Evolutionary conservation across 2,113 vertebrate species (phyloP), one percentile per base, ranked within the genome.

Genomic region (Progne subis): DNA sequence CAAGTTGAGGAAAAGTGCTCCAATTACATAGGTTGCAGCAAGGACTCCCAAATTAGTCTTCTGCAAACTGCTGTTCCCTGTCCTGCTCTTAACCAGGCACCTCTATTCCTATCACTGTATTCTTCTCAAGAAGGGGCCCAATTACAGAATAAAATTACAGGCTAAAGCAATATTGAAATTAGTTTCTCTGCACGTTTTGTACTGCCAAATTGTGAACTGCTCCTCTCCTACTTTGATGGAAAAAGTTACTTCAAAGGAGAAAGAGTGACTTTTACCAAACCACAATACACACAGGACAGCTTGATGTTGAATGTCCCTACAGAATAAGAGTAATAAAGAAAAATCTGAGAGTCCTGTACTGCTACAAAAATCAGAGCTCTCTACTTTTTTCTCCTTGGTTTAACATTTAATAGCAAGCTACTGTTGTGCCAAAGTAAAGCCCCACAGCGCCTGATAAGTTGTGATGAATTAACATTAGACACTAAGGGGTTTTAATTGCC

Each of bases 401-500:
- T 92, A 83, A 11, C 11, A 29, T 80, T 93, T 90, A 37, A 11
- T 24, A 46, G 5, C 41, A 71, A 68, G 71, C 12, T 43, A 18
- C 26, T 43, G 2, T 64, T 52, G 28, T n/a, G 37, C 31, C 41
- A 64, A 86, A 64, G 12, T 29, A 72, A 91, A 92, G 61, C 18
- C 64, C 71, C 82, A 31, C 3, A 71, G 44, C 65, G 84, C 18
- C 11, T 32, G 71, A 28, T 74, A 61, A 69, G 6, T 17, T 90
- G 64, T 92, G 88, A 96, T 88, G 61, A 92, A 93, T 94, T 90
- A 78, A 65, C 76, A 50, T 68, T 41, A 86, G 79, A 83, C 79
- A 44, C 12, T 86, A 83, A 88, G 56, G 39, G 44, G 24, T 81
- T 77, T n/a, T 76, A 39, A 56, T 80, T 86, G 60, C 71, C 55